Evolutionary conservation across 2,888 invertebrate genomes (phyloP).

Genomic region (Nephrocerus scutellatus): DNA sequence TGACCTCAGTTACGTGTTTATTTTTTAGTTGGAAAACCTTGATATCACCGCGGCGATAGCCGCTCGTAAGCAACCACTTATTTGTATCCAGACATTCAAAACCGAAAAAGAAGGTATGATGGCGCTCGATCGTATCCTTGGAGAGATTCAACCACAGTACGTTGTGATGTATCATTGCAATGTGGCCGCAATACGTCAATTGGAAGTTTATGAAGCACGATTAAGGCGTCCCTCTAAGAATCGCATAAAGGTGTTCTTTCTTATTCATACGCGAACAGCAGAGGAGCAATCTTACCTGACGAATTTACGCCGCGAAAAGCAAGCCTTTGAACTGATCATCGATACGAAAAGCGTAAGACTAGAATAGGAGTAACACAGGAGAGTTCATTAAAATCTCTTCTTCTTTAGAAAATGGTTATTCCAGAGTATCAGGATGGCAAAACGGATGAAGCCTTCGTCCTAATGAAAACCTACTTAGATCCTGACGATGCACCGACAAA

Average conservation of each 20-base stretch:
- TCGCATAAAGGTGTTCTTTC: constrained; percentile 71
- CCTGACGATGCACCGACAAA: constrained; percentile 46
- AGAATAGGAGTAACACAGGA: background rate
- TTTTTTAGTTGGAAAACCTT: constrained; percentile 57
- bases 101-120: constrained; percentile 60
- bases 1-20: background rate
- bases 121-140: constrained; percentile 63
- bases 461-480: constrained; percentile 36
- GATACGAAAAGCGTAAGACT: constrained; percentile 77
- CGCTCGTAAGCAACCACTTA: constrained; percentile 57
- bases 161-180: constrained; percentile 87
- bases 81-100: constrained; percentile 73
- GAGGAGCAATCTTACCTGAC: constrained; percentile 97
- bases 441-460: constrained; percentile 56
- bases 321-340: constrained; percentile 88
- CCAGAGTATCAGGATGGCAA: constrained; percentile 85
- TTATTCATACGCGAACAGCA: constrained; percentile 85
- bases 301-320: constrained; percentile 81
- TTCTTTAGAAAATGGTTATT: constrained; percentile 70
- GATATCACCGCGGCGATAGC: constrained; percentile 56
- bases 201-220: constrained; percentile 75
- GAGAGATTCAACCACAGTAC: constrained; percentile 66
- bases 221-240: constrained; percentile 49
- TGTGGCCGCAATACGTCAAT: constrained; percentile 77
- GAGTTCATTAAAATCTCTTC: constrained; percentile 8